Evolutionary conservation across 2,888 invertebrate species (phyloP).

Genomic region (Dolichomitus sp.): DNA sequence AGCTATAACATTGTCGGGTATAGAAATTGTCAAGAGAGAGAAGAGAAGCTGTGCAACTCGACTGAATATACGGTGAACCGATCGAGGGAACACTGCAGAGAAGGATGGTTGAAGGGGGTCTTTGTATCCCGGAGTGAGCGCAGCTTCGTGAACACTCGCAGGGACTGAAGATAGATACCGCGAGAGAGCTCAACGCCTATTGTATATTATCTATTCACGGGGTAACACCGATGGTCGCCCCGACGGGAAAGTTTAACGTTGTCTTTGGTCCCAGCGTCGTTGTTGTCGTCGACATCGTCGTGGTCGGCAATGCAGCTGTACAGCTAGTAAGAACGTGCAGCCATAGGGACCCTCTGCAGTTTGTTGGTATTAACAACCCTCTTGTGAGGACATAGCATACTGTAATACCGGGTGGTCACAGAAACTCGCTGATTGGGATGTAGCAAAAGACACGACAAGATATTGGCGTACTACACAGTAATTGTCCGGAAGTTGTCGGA

Average conservation of each 20-base stretch:
- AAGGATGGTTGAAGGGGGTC: constrained; percentile 35
- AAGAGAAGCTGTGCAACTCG: constrained; percentile 39
- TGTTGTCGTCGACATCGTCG: constrained; percentile 42
- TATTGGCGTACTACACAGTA: constrained; percentile 22
- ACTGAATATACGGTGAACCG: constrained; percentile 54
- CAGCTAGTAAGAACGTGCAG: constrained; percentile 27
- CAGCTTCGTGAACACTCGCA: constrained; percentile 50
- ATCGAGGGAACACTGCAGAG: constrained; percentile 44
- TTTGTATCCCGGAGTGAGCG: constrained; percentile 54
- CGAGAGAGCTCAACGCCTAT: constrained; percentile 55
- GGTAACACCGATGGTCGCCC: constrained; percentile 56
- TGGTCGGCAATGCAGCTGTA: constrained; percentile 26
- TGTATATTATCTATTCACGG: constrained; percentile 70
- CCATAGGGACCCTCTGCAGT: constrained; percentile 34
- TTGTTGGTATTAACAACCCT: constrained; percentile 53
- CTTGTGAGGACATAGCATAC: constrained; percentile 30
- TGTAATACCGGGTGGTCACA: constrained; percentile 19
- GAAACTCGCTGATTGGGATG: constrained; percentile 29
- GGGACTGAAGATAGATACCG: constrained; percentile 50
- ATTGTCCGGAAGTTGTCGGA: constrained; percentile 27
- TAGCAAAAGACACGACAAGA: constrained; percentile 33
- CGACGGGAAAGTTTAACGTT: constrained; percentile 60
- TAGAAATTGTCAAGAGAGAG: constrained; percentile 51
- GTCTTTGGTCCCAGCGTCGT: constrained; percentile 39
- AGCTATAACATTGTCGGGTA: constrained; percentile 45